Evolutionary conservation across 2,113 vertebrate species (phyloP), one percentile per base, ranked within the genome.

Genomic region (Polyodon spathula): DNA sequence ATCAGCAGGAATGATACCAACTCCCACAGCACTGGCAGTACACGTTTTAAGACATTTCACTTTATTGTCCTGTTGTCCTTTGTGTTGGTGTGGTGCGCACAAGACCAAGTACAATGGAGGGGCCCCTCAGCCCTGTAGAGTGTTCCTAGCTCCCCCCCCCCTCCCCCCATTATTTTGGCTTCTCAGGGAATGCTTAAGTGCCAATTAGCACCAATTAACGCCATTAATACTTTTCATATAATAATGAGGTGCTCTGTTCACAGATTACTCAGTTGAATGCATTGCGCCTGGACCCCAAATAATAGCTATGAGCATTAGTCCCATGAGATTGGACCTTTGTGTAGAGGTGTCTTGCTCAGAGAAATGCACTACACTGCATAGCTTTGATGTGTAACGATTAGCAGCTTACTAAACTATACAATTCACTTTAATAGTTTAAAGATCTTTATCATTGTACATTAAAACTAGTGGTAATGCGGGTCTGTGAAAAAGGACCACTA

Each of bases 161-260:
- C 39, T 51, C 59, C 53, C 39, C 44, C 59, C 51, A 58, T 50
- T 40, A 6, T 10, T 38, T n/a, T 54, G 53, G 67, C 79, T 78
- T 74, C 66, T 70, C 27, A 44, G 37, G 37, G 64, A 68, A 61
- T 57, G 42, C 60, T 68, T 67, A 69, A 72, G 57, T 65, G 68
- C 69, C 74, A 85, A 81, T 82, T 78, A 80, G 66, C 59, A 68
- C 58, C 73, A 75, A 77, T 79, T 73, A 70, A 65, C 15, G 15
- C 48, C 48, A 50, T 50, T 50, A 50, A 50, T 50, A 67, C 68
- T 61, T 80, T 84, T 81, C 66, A 74, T 60, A 41, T 63, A 54
- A 59, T 85, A 81, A 82, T 74, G 78, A 86, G 74, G 66, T 65
- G 75, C 60, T 71, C 66, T 61, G 43, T 65, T 71, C 59, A 72